Conservation (phyloP, 1,140 invertebrate species). For the Centruroides sculpturatus region DNA sequence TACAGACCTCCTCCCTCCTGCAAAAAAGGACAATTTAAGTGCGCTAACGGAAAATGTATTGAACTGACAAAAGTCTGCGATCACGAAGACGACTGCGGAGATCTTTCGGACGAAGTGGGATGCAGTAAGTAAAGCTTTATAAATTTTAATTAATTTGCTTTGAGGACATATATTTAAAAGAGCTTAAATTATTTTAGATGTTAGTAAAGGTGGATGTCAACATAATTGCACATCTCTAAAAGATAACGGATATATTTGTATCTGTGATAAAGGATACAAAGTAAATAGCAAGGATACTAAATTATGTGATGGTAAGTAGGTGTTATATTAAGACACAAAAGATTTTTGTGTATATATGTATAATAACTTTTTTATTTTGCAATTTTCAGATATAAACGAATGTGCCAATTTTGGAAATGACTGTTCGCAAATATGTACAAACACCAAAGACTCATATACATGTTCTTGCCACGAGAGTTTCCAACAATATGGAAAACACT, state of each 20-base stretch:
- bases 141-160: too few species aligned
- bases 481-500: slow-evolving; percentile 26
- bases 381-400: slow-evolving; percentile 65
- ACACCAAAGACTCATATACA: slow-evolving; percentile 79
- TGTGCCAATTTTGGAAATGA: slow-evolving; percentile 62
- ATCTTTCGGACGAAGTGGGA: slow-evolving; percentile 28
- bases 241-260: slow-evolving; percentile 63
- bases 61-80: slow-evolving; percentile 65
- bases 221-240: slow-evolving; percentile 78
- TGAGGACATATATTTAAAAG: neutral
- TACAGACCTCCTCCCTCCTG: slow-evolving; percentile 58
- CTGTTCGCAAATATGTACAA: slow-evolving; percentile 82
- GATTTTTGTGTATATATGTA: neutral
- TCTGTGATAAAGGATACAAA: slow-evolving; percentile 71
- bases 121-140: neutral
- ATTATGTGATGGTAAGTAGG: slow-evolving; percentile 34
- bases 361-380: neutral
- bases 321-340: neutral
- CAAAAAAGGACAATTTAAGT: slow-evolving; percentile 64
- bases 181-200: slow-evolving; percentile 30
- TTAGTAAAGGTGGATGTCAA: slow-evolving; percentile 73
- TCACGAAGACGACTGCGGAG: slow-evolving; percentile 60
- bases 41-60: slow-evolving; percentile 81
- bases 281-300: slow-evolving; percentile 42
- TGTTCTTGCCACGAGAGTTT: slow-evolving; percentile 78